Percentiles rank a stretch among this genome's conserved stretches.
These are phyloP conservation scores for Lacerta agilis DNA, from an alignment of 2,797 vertebrate species.

Conservation along the genomic window DNA sequence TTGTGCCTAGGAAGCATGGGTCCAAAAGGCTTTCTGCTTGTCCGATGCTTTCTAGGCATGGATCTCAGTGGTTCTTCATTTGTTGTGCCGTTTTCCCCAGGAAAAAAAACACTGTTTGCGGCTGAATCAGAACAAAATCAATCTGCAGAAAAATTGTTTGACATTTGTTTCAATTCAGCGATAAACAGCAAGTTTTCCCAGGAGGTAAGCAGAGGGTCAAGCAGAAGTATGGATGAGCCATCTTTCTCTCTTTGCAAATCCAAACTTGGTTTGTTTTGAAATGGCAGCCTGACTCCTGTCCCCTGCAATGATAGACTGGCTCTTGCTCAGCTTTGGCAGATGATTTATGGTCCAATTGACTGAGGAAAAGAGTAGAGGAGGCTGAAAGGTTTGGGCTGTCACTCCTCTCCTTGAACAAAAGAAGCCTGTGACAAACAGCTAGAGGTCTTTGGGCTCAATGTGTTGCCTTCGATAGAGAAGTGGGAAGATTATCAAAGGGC, in stretches of 20 bases:
- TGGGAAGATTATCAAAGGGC: background rate
- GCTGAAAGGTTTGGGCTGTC: background rate
- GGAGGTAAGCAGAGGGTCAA: too few relatives aligned
- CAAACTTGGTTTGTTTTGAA: background rate
- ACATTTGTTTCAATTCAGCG: too few relatives aligned
- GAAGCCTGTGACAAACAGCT: background rate
- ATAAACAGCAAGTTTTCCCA: too few relatives aligned
- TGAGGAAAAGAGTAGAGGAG: background rate
- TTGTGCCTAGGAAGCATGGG: too few relatives aligned
- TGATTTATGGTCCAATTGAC: background rate
- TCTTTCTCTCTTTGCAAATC: background rate
- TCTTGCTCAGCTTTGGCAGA: background rate
- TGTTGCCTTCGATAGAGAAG: background rate
- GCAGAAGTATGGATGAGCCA: too few relatives aligned
- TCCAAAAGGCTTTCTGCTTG: too few relatives aligned
- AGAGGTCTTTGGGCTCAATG: background rate
- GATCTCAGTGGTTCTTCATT: too few relatives aligned
- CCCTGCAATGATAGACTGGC: background rate
- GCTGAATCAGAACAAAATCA: too few relatives aligned
- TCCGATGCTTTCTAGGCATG: too few relatives aligned
- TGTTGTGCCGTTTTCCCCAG: too few relatives aligned
- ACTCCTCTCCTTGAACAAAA: background rate
- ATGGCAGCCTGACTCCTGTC: slow-evolving; percentile 6
- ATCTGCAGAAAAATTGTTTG: too few relatives aligned
- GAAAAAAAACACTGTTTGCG: too few relatives aligned